Evolutionary conservation across 2,797 vertebrate genomes (phyloP).

Genomic region (Sebastes goodei): DNA sequence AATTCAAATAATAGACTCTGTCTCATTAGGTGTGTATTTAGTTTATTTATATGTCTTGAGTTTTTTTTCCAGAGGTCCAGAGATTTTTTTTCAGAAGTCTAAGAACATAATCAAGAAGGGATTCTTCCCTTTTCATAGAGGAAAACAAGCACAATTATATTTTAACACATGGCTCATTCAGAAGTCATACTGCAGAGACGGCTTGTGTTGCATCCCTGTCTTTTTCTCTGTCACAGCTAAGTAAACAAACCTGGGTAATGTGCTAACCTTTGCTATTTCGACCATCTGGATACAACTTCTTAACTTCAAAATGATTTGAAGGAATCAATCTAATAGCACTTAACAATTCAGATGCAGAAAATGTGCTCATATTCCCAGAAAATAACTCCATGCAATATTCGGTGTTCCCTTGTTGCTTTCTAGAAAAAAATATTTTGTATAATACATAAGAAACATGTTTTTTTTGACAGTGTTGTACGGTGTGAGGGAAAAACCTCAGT

Average conservation of each 20-base stretch:
- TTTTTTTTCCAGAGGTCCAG: not conserved
- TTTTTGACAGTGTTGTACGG: not conserved
- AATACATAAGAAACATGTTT: not conserved
- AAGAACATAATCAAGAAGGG: not conserved
- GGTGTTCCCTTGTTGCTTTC: not conserved
- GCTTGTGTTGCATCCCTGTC: not conserved
- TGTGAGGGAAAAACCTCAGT: not conserved
- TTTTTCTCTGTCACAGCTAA: constrained; percentile 1
- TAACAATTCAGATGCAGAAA: too few relatives aligned
- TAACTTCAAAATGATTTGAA: not conserved
- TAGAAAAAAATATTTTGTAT: not conserved
- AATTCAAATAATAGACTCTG: not conserved
- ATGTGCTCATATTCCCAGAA: too few relatives aligned
- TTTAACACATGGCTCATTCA: not conserved
- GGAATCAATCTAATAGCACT: not conserved
- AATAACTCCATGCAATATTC: not conserved
- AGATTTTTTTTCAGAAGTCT: not conserved
- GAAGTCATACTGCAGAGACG: not conserved
- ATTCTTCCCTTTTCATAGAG: not conserved
- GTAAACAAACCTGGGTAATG: constrained; percentile 2
- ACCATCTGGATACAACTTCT: not conserved
- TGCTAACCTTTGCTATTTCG: not conserved
- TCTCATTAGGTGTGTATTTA: not conserved
- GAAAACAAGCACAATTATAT: not conserved
- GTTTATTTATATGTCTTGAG: not conserved